Evolutionary conservation across 2,888 invertebrate genomes (phyloP).

Genomic region (Ochropacha duplaris): DNA sequence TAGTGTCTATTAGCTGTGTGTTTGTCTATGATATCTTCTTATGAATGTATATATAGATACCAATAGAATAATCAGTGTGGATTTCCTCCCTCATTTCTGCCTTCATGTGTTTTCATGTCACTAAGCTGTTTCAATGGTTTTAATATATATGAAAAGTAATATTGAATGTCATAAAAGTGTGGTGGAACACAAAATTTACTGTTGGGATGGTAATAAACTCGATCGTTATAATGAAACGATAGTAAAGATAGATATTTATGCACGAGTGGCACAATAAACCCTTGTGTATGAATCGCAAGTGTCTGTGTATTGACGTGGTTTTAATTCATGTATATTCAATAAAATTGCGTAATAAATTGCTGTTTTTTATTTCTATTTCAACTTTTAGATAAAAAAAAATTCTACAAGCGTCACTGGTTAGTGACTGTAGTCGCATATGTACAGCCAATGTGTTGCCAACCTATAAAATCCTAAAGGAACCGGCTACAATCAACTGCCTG

Average conservation of each 20-base stretch:
- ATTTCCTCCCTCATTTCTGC: neutral
- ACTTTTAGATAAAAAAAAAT: too few relatives aligned
- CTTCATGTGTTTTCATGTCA: neutral
- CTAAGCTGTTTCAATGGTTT: slow-evolving; percentile 6
- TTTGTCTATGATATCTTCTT: too few relatives aligned
- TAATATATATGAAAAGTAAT: slow-evolving; percentile 15
- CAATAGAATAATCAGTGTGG: neutral
- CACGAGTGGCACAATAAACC: slow-evolving; percentile 58
- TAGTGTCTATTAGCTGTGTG: neutral
- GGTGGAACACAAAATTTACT: slow-evolving; percentile 3
- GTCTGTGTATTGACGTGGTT: slow-evolving; percentile 74
- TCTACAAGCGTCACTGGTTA: too few relatives aligned
- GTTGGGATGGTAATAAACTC: neutral
- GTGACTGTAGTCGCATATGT: too few relatives aligned
- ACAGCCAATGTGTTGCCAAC: too few relatives aligned
- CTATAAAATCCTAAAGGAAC: too few relatives aligned
- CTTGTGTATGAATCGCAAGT: slow-evolving; percentile 60
- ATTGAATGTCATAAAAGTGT: slow-evolving; percentile 10
- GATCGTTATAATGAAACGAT: neutral
- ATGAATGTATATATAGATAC: neutral
- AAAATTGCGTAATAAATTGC: slow-evolving; percentile 51
- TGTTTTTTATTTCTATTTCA: slow-evolving; percentile 12
- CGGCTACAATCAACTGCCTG: too few relatives aligned
- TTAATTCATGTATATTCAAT: slow-evolving; percentile 75
- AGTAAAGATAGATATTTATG: slow-evolving; percentile 31